Conservation (phyloP, 2,888 invertebrate genomes). For the Elegia similella region DNA sequence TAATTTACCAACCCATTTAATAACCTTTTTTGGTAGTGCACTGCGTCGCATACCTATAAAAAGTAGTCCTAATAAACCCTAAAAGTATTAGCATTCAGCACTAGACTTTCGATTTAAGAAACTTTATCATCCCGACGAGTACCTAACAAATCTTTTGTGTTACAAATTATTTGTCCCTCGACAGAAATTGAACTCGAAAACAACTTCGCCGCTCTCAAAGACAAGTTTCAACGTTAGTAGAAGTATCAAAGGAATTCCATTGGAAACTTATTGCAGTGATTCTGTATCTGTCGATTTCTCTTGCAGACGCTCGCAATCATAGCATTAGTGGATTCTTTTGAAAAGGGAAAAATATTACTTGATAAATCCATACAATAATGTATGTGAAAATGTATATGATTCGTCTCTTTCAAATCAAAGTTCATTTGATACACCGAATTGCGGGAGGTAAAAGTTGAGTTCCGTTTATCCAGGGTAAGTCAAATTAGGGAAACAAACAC, state of each 20-base stretch:
- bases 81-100: background rate
- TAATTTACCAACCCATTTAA: too few relatives aligned
- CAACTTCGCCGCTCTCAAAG: constrained; percentile 12
- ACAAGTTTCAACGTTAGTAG: constrained; percentile 8
- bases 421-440: too few relatives aligned
- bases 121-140: background rate
- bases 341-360: constrained; percentile 17
- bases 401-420: too few relatives aligned
- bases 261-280: constrained; percentile 5
- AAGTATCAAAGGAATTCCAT: constrained; percentile 14
- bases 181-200: constrained; percentile 16
- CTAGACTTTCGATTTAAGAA: background rate
- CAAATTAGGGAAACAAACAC: too few relatives aligned
- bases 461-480: too few relatives aligned
- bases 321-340: constrained; percentile 1
- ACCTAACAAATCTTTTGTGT: constrained; percentile 11
- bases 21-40: too few relatives aligned
- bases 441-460: too few relatives aligned
- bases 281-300: constrained; percentile 3
- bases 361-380: constrained; percentile 6
- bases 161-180: constrained; percentile 13
- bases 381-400: too few relatives aligned
- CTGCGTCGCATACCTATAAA: background rate
- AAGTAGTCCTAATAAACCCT: background rate
- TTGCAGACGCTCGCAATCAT: constrained; percentile 2